A percentile compares a stretch with the other conserved stretches of the same genome.
phyloP scores from a whole-genome alignment of 2,888 invertebrate genomes.

The Tryphoninae sp. region DNA sequence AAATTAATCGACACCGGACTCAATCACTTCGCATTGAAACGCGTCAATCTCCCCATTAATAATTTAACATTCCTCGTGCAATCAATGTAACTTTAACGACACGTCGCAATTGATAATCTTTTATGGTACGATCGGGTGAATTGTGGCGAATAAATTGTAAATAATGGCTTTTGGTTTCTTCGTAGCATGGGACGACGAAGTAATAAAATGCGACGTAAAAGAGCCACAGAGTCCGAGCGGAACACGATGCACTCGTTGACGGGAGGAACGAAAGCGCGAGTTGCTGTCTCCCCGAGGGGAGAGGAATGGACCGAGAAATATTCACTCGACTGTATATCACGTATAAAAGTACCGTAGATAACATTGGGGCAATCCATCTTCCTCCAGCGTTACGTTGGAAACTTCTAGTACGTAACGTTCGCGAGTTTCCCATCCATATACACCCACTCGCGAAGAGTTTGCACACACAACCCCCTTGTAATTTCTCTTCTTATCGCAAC shows the following conservation, averaged over 20 bases:
- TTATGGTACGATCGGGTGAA: neutral
- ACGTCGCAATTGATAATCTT: neutral
- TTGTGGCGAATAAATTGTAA: constrained; percentile 20
- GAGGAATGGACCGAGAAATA: constrained; percentile 39
- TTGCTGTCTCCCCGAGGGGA: constrained; percentile 17
- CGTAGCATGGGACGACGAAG: neutral
- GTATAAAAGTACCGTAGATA: constrained; percentile 11
- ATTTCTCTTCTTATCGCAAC: constrained; percentile 9
- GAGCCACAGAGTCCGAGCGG: constrained; percentile 15
- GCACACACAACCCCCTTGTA: constrained; percentile 20
- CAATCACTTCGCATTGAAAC: neutral
- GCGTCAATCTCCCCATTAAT: neutral
- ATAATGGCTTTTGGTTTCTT: constrained; percentile 10
- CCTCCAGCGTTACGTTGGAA: constrained; percentile 50
- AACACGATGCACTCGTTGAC: constrained; percentile 14
- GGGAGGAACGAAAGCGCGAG: constrained; percentile 8
- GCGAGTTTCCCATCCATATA: constrained; percentile 22
- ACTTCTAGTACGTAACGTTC: constrained; percentile 37
- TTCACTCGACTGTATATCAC: constrained; percentile 25
- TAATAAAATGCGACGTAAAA: constrained; percentile 5
- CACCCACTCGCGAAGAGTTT: constrained; percentile 20
- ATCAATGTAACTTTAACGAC: neutral
- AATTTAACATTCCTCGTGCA: neutral
- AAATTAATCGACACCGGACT: neutral
- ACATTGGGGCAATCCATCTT: constrained; percentile 55